These are phyloP conservation scores for Caprella mutica DNA, from an alignment of 2,888 invertebrate genomes.

Conservation along the genomic window DNA sequence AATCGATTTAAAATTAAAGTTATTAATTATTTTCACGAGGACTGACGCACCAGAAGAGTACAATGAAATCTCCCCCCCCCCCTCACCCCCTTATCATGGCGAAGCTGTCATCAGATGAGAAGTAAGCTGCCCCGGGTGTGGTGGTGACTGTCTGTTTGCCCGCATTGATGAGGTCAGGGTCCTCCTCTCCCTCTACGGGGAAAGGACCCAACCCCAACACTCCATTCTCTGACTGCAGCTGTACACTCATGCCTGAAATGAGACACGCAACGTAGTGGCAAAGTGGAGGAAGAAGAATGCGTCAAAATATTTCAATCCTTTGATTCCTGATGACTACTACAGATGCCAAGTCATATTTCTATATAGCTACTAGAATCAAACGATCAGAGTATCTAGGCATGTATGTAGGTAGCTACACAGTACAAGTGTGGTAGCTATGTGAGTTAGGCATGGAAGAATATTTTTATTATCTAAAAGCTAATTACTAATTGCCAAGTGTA, in stretches of 20 bases:
- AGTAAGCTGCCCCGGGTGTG: slow-evolving; percentile 76
- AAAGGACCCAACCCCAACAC: slow-evolving; percentile 91
- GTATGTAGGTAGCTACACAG: too few relatives aligned
- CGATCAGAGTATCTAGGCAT: too few relatives aligned
- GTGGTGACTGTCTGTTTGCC: slow-evolving; percentile 97
- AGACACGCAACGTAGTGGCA: not conserved
- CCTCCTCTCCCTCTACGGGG: slow-evolving; percentile 60
- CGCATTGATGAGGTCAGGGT: slow-evolving; percentile 94
- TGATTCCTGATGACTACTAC: not conserved
- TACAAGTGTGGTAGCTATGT: too few relatives aligned
- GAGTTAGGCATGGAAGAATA: too few relatives aligned
- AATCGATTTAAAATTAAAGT: too few relatives aligned
- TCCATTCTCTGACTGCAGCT: slow-evolving; percentile 95
- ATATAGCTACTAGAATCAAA: too few relatives aligned
- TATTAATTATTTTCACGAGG: too few relatives aligned
- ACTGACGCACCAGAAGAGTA: too few relatives aligned
- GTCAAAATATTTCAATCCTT: not conserved
- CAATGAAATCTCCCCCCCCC: not conserved
- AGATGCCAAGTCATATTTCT: too few relatives aligned
- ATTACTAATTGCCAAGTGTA: too few relatives aligned
- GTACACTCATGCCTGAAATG: slow-evolving; percentile 59
- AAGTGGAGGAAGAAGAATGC: not conserved
- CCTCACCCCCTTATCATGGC: slow-evolving; percentile 90
- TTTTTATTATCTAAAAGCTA: too few relatives aligned
- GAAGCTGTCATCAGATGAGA: slow-evolving; percentile 93